phyloP scores from a whole-genome alignment of 2,797 vertebrate species.

The Fistularia commersonii region DNA sequence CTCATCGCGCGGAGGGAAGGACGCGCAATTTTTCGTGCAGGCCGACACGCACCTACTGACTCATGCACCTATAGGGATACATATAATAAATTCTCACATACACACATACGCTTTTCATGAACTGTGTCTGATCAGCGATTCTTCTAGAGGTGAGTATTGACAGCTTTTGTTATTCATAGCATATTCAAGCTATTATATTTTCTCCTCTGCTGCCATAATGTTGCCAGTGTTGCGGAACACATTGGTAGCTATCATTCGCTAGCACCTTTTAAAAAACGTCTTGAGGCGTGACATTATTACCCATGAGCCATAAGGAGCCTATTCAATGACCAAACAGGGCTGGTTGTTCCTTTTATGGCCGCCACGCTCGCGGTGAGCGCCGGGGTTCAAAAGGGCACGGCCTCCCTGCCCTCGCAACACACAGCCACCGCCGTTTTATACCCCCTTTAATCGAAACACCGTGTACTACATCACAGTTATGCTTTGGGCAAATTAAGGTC shows the following conservation, averaged over 20 bases:
- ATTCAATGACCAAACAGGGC: conserved; percentile 73
- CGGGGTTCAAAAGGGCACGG: conserved; percentile 79
- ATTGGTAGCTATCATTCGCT: conserved; percentile 67
- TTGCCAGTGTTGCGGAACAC: conserved; percentile 72
- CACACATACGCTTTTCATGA: conserved; percentile 55
- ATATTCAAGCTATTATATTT: conserved; percentile 72
- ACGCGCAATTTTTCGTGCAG: conserved; percentile 3
- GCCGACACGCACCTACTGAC: conserved; percentile 1
- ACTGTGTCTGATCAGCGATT: conserved; percentile 73
- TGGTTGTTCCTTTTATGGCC: conserved; percentile 72
- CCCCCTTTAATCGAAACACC: conserved; percentile 73
- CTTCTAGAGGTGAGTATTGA: conserved; percentile 72
- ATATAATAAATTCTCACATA: conserved; percentile 54
- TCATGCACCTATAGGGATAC: conserved; percentile 19
- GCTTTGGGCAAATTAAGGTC: conserved; percentile 75
- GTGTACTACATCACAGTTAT: conserved; percentile 73
- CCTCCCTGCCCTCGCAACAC: conserved; percentile 64
- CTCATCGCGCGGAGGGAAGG: conserved; percentile 5
- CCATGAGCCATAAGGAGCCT: conserved; percentile 71
- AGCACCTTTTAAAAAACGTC: conserved; percentile 68
- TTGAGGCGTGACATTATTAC: conserved; percentile 74
- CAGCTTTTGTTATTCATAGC: conserved; percentile 73
- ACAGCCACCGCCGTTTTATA: conserved; percentile 64
- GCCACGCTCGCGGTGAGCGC: conserved; percentile 61
- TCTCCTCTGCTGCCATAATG: conserved; percentile 68